Evolutionary conservation across 2,797 vertebrate species (phyloP).

Genomic region (Lepidocolaptes lacrymiger): DNA sequence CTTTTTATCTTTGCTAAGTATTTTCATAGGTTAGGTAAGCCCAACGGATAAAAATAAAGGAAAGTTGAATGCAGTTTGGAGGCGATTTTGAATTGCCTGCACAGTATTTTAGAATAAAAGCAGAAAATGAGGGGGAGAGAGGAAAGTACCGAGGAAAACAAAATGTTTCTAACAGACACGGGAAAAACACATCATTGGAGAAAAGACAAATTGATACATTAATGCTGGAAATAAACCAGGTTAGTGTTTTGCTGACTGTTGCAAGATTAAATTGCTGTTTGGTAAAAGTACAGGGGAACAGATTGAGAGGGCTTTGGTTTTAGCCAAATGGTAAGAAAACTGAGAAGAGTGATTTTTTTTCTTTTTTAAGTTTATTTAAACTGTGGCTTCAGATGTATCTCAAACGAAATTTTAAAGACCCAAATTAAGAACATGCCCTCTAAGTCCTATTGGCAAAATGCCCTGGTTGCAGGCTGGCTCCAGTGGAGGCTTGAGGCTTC

Average conservation of each 20-base stretch:
- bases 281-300: not conserved
- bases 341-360: not conserved
- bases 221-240: not conserved
- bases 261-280: not conserved
- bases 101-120: not conserved
- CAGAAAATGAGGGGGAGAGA: not conserved
- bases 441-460: constrained; percentile 30
- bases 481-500: constrained; percentile 14
- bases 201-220: not conserved
- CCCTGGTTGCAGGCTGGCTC: not conserved
- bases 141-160: not conserved
- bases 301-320: not conserved
- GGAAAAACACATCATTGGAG: not conserved
- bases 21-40: not conserved
- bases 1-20: not conserved
- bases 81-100: not conserved
- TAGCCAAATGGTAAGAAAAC: not conserved
- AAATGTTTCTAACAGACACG: not conserved
- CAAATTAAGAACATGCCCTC: constrained; percentile 42
- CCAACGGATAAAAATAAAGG: not conserved
- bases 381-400: constrained; percentile 45
- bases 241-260: not conserved
- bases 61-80: not conserved
- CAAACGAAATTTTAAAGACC: constrained; percentile 34
- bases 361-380: not conserved